Evolutionary conservation across 2,797 vertebrate species (phyloP).

Genomic region (Columba guinea): DNA sequence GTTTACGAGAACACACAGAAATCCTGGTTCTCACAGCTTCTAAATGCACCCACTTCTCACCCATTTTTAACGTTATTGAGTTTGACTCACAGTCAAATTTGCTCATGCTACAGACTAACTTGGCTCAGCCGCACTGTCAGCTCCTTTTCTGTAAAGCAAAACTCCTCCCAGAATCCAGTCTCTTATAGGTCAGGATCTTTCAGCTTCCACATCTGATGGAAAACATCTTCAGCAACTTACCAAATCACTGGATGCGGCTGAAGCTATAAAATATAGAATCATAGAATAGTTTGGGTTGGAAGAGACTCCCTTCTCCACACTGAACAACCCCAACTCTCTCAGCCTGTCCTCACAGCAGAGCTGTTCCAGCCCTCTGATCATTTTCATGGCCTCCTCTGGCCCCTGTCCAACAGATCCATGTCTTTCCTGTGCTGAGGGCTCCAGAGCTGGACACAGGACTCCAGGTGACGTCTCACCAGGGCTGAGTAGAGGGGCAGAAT

Average conservation of each 20-base stretch:
- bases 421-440: too few relatives aligned
- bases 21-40: not conserved
- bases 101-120: not conserved
- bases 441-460: too few relatives aligned
- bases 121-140: not conserved
- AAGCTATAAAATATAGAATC: not conserved
- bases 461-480: too few relatives aligned
- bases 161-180: not conserved
- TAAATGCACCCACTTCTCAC: not conserved
- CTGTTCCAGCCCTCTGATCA: too few relatives aligned
- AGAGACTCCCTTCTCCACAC: too few relatives aligned
- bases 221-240: not conserved
- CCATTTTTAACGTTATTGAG: not conserved
- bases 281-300: too few relatives aligned
- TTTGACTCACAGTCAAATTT: not conserved
- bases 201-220: not conserved
- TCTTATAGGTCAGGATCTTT: not conserved
- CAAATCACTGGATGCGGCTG: not conserved
- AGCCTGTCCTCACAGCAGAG: too few relatives aligned
- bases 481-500: too few relatives aligned
- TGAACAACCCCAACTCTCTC: too few relatives aligned
- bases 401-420: too few relatives aligned
- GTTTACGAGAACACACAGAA: not conserved
- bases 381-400: too few relatives aligned
- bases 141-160: not conserved